These are phyloP conservation scores for Limulus polyphemus DNA, from an alignment of 2,888 invertebrate species.

Conservation along the genomic window DNA sequence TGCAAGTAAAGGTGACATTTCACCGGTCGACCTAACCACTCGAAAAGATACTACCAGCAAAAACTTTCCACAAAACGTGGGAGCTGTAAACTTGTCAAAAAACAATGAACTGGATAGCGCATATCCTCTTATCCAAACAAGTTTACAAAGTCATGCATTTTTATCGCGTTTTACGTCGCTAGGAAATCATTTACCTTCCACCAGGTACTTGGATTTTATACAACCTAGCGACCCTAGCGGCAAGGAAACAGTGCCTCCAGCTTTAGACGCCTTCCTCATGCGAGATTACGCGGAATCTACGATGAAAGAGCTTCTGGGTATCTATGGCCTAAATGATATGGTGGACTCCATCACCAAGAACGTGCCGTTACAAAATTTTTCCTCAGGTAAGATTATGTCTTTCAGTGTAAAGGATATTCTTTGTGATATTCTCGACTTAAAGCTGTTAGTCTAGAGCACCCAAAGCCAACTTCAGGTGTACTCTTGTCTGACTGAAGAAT, in stretches of 20 bases:
- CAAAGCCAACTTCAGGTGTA: too few relatives aligned
- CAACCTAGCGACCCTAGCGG: background rate
- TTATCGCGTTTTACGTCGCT: background rate
- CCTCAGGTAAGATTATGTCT: constrained; percentile 45
- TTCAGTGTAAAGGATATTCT: too few relatives aligned
- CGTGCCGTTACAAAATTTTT: constrained; percentile 52
- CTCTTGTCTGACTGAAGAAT: too few relatives aligned
- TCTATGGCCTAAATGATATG: constrained; percentile 61
- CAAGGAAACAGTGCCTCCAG: background rate
- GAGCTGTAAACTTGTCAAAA: background rate
- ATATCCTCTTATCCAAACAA: background rate
- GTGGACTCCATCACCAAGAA: constrained; percentile 52
- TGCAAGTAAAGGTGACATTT: background rate
- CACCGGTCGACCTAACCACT: background rate
- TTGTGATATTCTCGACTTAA: too few relatives aligned
- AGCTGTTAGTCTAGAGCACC: too few relatives aligned
- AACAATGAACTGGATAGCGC: background rate
- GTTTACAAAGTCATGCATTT: background rate
- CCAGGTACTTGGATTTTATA: too few relatives aligned
- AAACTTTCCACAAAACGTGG: too few relatives aligned
- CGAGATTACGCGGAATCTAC: constrained; percentile 65
- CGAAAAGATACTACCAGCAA: too few relatives aligned
- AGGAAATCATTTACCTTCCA: background rate
- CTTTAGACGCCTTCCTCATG: constrained; percentile 47
- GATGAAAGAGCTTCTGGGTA: constrained; percentile 61